These are phyloP conservation scores for Pristionchus fissidentatus DNA, from an alignment of 2,888 invertebrate genomes.

Conservation along the genomic window DNA sequence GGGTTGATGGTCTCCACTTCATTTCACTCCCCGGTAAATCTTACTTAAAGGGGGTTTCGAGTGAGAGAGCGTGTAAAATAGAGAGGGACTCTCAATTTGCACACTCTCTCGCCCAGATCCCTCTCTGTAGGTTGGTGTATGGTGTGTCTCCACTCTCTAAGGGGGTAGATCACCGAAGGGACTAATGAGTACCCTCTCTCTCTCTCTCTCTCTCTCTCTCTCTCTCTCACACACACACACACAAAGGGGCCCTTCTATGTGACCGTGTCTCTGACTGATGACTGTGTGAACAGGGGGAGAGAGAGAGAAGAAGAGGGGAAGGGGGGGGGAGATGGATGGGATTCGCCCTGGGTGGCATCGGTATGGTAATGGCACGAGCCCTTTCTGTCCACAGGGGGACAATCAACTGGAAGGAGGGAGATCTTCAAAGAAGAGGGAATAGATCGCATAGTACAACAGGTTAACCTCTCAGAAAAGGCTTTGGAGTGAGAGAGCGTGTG, in stretches of 20 bases:
- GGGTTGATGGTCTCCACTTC: not conserved
- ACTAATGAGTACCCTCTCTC: not conserved
- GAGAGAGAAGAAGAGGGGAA: conserved; percentile 22
- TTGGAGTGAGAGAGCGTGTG: too few species aligned
- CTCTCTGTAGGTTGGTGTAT: too few species aligned
- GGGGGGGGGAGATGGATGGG: conserved; percentile 13
- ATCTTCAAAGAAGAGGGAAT: not conserved
- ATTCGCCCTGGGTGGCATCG: not conserved
- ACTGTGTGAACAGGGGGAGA: conserved; percentile 22
- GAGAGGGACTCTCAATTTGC: too few species aligned
- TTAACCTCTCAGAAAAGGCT: too few species aligned
- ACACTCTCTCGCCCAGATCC: too few species aligned
- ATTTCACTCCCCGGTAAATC: not conserved
- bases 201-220: conserved; percentile 12
- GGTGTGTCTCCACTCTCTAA: too few species aligned
- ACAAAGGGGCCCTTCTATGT: too few species aligned
- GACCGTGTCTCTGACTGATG: conserved; percentile 22
- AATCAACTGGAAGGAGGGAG: not conserved
- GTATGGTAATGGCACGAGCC: not conserved
- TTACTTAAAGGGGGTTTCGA: not conserved
- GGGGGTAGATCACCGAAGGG: conserved; percentile 3
- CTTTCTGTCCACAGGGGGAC: not conserved
- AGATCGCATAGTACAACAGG: not conserved
- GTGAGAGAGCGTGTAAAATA: too few species aligned
- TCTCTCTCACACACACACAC: conserved; percentile 9